Percentiles rank a stretch among this genome's conserved stretches.
These are phyloP conservation scores for Tenthredo amoena DNA, from an alignment of 2,888 invertebrate genomes.

Conservation along the genomic window DNA sequence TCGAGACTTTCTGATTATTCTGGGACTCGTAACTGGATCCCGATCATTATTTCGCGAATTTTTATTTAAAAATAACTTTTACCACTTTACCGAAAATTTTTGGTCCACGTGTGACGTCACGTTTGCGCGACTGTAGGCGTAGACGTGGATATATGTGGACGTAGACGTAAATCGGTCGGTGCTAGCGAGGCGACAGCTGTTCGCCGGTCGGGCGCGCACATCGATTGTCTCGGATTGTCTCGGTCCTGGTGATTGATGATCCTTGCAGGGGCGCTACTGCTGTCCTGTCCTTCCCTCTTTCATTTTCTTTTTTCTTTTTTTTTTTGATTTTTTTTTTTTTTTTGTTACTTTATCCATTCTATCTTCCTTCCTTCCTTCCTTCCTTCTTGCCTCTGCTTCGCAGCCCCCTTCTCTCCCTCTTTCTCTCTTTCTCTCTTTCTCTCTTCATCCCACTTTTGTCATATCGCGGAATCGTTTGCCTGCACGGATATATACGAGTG, in stretches of 20 bases:
- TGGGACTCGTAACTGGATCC: neutral
- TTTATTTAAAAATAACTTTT: neutral
- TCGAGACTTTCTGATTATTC: neutral
- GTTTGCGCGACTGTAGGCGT: conserved; percentile 7
- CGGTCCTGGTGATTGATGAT: conserved; percentile 82
- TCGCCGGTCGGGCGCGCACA: conserved; percentile 78
- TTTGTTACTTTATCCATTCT: conserved; percentile 41
- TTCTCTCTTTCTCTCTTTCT: conserved; percentile 52
- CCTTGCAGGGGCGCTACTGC: conserved; percentile 76
- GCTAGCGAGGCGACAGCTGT: conserved; percentile 81
- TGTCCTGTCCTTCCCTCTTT: conserved; percentile 55
- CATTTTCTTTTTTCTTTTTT: conserved; percentile 22
- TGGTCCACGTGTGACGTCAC: neutral
- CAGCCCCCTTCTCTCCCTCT: too few species aligned
- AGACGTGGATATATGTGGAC: conserved; percentile 59
- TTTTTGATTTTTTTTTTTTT: neutral
- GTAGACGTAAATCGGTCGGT: conserved; percentile 70
- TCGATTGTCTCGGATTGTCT: conserved; percentile 80
- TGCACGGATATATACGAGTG: neutral
- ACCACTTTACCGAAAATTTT: conserved; percentile 16
- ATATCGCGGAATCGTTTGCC: neutral
- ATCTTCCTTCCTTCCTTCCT: conserved; percentile 6
- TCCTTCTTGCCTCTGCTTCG: conserved; percentile 25
- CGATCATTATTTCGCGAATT: neutral
- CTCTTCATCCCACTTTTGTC: conserved; percentile 40